Percentiles rank a stretch among this genome's conserved stretches.
phyloP scores from a whole-genome alignment of 2,888 invertebrate genomes.

The Eurytoma californica region DNA sequence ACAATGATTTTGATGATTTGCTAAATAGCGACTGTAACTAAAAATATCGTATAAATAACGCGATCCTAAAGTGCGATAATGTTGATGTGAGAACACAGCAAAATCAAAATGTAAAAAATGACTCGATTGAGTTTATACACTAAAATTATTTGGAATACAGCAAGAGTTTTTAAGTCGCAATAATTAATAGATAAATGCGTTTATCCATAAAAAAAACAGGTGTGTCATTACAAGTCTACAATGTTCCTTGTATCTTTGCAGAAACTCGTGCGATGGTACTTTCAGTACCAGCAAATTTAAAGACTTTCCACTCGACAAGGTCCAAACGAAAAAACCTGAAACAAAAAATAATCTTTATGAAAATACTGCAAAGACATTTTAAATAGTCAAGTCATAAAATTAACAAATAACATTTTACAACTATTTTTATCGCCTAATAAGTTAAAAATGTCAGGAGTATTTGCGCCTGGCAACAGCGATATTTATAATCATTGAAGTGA shows the following conservation, averaged over 20 bases:
- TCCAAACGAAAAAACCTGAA: slow-evolving; percentile 36
- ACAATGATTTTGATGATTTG: slow-evolving; percentile 48
- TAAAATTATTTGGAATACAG: slow-evolving; percentile 49
- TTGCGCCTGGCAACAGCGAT: slow-evolving; percentile 17
- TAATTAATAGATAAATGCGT: slow-evolving; percentile 51
- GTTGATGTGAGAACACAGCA: slow-evolving; percentile 22
- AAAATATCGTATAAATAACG: slow-evolving; percentile 45
- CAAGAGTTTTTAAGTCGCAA: slow-evolving; percentile 34
- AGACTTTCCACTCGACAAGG: slow-evolving; percentile 21
- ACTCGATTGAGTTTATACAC: slow-evolving; percentile 41
- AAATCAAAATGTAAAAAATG: slow-evolving; percentile 42
- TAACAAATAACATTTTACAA: too few relatives aligned
- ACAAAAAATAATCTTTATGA: slow-evolving; percentile 11
- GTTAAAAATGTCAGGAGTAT: background rate
- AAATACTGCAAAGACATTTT: background rate
- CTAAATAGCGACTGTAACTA: slow-evolving; percentile 20
- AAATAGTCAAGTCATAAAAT: too few relatives aligned
- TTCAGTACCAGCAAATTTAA: slow-evolving; percentile 26
- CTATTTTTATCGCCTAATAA: background rate
- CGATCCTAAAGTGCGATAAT: slow-evolving; percentile 34
- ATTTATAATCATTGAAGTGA: background rate
- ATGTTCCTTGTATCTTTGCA: slow-evolving; percentile 41
- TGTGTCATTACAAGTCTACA: slow-evolving; percentile 19
- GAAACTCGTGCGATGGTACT: slow-evolving; percentile 22
- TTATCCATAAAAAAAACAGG: slow-evolving; percentile 42